Evolutionary conservation across 2,888 invertebrate genomes (phyloP).

Genomic region (Marasmarcha lunaedactyla): DNA sequence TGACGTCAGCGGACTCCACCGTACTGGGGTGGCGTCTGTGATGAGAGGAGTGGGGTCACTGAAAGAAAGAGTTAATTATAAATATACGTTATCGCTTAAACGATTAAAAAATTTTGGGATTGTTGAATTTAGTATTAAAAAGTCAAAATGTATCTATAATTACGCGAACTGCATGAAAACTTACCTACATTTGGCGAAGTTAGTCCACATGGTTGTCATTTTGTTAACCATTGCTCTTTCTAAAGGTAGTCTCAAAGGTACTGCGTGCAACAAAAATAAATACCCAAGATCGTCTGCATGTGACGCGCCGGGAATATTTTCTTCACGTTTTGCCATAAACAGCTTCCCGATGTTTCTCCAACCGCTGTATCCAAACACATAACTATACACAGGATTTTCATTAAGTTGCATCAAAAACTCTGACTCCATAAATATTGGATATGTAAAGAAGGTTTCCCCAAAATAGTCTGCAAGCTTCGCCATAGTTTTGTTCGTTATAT

Average conservation of each 20-base stretch:
- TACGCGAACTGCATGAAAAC: no score
- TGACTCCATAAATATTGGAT: constrained; percentile 43
- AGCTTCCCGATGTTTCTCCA: constrained; percentile 49
- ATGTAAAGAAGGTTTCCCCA: constrained; percentile 53
- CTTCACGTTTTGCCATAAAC: constrained; percentile 23
- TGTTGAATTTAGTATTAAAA: no score
- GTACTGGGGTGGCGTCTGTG: constrained; percentile 32
- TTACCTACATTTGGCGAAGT: constrained; percentile 58
- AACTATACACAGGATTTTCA: constrained; percentile 48
- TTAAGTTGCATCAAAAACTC: constrained; percentile 40
- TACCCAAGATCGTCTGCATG: constrained; percentile 59
- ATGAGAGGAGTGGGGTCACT: constrained; percentile 50
- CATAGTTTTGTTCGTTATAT: background rate
- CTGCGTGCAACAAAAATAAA: constrained; percentile 33
- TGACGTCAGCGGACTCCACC: constrained; percentile 33
- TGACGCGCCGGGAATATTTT: constrained; percentile 35
- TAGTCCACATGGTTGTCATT: constrained; percentile 58
- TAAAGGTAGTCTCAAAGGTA: constrained; percentile 17
- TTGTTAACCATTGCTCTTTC: constrained; percentile 40
- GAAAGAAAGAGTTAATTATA: no score
- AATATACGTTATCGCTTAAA: no score
- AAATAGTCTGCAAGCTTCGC: constrained; percentile 26
- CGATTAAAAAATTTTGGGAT: no score
- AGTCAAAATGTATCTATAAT: no score
- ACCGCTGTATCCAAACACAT: constrained; percentile 48